Evolutionary conservation across 2,888 invertebrate genomes (phyloP).

Genomic region (Tetragonula carbonaria): DNA sequence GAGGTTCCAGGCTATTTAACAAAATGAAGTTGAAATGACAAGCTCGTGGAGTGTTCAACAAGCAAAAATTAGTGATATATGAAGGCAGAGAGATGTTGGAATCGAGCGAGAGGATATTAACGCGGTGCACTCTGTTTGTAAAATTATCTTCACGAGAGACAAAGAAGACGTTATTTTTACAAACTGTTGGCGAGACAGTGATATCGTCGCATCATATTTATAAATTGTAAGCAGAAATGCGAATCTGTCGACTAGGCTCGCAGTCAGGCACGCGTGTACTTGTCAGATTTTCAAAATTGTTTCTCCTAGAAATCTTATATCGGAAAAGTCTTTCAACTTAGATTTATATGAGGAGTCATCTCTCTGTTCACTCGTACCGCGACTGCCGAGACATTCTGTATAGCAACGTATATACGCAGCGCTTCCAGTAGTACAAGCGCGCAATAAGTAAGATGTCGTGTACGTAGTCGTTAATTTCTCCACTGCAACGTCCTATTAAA

Average conservation of each 20-base stretch:
- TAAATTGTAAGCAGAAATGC: background rate
- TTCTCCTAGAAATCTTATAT: background rate
- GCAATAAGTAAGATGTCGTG: background rate
- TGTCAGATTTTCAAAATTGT: background rate
- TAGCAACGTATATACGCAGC: background rate
- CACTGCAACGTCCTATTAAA: too few species aligned
- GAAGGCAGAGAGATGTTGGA: background rate
- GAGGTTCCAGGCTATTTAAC: background rate
- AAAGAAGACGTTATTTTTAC: background rate
- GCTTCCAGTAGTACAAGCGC: slow-evolving; percentile 9
- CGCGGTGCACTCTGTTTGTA: background rate
- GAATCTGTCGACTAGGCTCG: background rate
- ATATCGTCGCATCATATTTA: background rate
- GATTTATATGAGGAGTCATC: background rate
- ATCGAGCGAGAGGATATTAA: background rate
- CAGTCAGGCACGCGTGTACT: background rate
- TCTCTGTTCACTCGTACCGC: too few species aligned
- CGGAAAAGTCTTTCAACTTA: background rate
- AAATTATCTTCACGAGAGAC: background rate
- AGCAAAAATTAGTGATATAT: background rate
- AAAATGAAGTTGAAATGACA: background rate
- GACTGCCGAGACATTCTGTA: too few species aligned
- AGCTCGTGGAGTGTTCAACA: background rate
- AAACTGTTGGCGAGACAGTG: background rate
- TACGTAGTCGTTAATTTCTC: background rate